Base-by-base conservation (phyloP, 2,113 vertebrate species). In the Peromyscus maniculatus region DNA sequence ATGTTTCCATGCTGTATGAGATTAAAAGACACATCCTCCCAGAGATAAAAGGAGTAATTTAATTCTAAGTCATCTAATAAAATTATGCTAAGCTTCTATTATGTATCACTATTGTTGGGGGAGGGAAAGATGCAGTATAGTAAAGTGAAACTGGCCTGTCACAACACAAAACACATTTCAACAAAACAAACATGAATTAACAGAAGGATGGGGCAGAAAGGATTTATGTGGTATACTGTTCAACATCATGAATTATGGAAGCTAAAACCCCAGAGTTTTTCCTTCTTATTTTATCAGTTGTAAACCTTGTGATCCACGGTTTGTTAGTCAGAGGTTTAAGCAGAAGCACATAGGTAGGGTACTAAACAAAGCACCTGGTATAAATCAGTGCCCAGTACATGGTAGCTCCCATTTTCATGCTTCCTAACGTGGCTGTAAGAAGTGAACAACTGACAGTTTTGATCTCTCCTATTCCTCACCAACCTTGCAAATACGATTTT, bases 81-180 rank as follows among this genome's bases (percentile, higher is more conserved):
- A 91, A 96, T 96, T 91, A 83, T 78, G 89, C 89, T 96, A 79
- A 71, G 52, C 28, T 97, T 96, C 86, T 59, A 26, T 89, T 57
- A 52, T 31, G 72, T 77, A 74, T 31, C 62, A 91, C 22, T 79
- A 89, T 9, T 62, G 17, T 62, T 80, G 66, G 1, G 7, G 33
- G 5, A 52, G 4, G 7, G 9, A 1, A 69, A 0, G 15, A 43
- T 31, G 7, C 36, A 86, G 43, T 52, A 57, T 36, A 82, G 66
- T 64, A 87, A 8, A 55, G 59, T 64, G 69, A 92, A 21, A 94
- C 31, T 72, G 39, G 7, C 31, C 79, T 74, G 8, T 96, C 26
- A 13, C 26, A 71, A 89, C 36, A 49, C 16, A 87, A 78, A 96
- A n/a, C 59, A 78, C 49, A 57, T 36, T 7, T 1, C 12, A 93